phyloP scores from a whole-genome alignment of 2,888 invertebrate species.

The Pharmacophagus antenor region DNA sequence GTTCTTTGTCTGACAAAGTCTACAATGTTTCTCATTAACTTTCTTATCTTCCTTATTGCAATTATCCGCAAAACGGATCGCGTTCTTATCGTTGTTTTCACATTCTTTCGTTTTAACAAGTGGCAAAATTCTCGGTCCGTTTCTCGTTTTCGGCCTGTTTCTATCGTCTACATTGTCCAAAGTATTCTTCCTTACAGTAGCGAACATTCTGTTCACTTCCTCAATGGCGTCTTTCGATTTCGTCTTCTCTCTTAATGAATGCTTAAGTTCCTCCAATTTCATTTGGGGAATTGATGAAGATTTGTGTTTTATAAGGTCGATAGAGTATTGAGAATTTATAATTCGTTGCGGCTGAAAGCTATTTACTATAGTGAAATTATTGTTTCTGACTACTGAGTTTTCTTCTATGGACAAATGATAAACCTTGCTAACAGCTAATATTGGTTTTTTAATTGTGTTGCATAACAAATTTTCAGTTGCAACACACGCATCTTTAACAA shows the following conservation, averaged over 20 bases:
- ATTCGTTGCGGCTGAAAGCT: conserved; percentile 47
- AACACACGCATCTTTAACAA: conserved; percentile 54
- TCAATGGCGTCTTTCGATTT: conserved; percentile 65
- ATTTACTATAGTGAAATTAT: conserved; percentile 51
- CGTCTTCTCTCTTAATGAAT: conserved; percentile 56
- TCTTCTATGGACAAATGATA: conserved; percentile 55
- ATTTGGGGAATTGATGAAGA: conserved; percentile 72
- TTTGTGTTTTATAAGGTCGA: conserved; percentile 56
- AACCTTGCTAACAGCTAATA: conserved; percentile 45
- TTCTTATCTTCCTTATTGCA: conserved; percentile 28
- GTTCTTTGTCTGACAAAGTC: conserved; percentile 45
- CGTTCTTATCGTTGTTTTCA: conserved; percentile 16
- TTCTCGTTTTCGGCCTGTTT: conserved; percentile 60
- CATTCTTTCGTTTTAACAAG: conserved; percentile 52
- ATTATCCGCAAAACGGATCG: conserved; percentile 13
- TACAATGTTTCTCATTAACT: conserved; percentile 24
- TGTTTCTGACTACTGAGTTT: conserved; percentile 36
- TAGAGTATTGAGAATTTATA: conserved; percentile 39
- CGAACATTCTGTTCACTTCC: conserved; percentile 72
- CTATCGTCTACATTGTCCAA: conserved; percentile 36
- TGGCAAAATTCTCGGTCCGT: conserved; percentile 65
- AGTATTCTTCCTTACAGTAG: conserved; percentile 51
- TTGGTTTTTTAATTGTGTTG: conserved; percentile 34
- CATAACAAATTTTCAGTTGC: conserved; percentile 44
- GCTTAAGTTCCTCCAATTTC: conserved; percentile 67